phyloP scores from a whole-genome alignment of 2,888 invertebrate species.

The Hyposoter didymator region DNA sequence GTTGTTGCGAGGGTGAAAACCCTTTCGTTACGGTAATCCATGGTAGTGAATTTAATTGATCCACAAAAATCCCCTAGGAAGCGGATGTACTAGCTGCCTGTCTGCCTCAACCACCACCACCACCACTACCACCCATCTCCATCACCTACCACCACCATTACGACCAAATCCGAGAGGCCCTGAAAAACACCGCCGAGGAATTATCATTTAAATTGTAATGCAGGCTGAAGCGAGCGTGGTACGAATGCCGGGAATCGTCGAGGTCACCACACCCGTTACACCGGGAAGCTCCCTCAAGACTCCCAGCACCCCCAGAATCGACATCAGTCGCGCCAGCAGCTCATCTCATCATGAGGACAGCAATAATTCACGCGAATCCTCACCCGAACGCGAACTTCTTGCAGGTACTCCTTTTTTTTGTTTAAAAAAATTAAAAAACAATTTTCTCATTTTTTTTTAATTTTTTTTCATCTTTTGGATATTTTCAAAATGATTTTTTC shows the following conservation, averaged over 20 bases:
- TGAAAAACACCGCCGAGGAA: slow-evolving; percentile 57
- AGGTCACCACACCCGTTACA: slow-evolving; percentile 82
- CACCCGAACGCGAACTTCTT: slow-evolving; percentile 93
- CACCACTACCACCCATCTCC: slow-evolving; percentile 58
- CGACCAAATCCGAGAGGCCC: slow-evolving; percentile 28
- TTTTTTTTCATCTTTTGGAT: too few species aligned
- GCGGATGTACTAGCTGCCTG: slow-evolving; percentile 62
- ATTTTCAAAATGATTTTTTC: too few species aligned
- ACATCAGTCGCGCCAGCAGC: slow-evolving; percentile 95
- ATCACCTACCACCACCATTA: slow-evolving; percentile 49
- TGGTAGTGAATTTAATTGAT: slow-evolving; percentile 27
- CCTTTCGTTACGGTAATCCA: slow-evolving; percentile 41
- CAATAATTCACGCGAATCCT: slow-evolving; percentile 88
- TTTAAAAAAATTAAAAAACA: neutral
- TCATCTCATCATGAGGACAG: slow-evolving; percentile 94
- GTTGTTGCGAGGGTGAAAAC: slow-evolving; percentile 48
- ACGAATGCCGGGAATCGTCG: slow-evolving; percentile 85
- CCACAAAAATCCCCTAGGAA: slow-evolving; percentile 53
- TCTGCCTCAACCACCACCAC: slow-evolving; percentile 44
- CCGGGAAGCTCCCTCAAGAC: slow-evolving; percentile 85
- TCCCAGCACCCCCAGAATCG: slow-evolving; percentile 93
- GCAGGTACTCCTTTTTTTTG: slow-evolving; percentile 84
- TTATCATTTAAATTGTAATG: slow-evolving; percentile 75
- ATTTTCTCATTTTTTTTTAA: neutral
- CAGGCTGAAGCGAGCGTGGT: slow-evolving; percentile 79